Evolutionary conservation across 2,113 vertebrate genomes (phyloP).

Genomic region (Petrocephalus microphthalmus): DNA sequence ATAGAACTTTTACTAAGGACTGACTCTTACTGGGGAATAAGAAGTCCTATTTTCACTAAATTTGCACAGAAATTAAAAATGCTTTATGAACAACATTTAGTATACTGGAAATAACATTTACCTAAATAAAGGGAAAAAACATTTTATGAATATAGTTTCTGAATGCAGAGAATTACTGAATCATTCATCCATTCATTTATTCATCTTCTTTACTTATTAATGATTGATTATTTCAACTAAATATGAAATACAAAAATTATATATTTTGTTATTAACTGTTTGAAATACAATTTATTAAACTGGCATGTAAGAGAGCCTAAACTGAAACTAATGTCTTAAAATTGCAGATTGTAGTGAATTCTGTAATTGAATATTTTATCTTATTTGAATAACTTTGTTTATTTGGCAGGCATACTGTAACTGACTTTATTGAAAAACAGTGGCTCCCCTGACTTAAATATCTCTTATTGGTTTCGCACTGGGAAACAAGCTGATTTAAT

Average conservation of each 20-base stretch:
- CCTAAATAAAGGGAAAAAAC: background rate
- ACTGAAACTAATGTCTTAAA: background rate
- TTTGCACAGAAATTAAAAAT: background rate
- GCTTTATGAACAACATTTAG: background rate
- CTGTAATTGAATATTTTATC: background rate
- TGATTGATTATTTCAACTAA: background rate
- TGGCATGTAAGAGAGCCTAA: background rate
- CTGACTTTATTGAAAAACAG: background rate
- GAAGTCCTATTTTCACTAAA: background rate
- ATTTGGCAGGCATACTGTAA: background rate
- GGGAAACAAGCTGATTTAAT: background rate
- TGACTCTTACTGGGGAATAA: background rate
- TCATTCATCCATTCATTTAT: background rate
- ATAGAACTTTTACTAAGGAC: background rate
- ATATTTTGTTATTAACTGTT: background rate
- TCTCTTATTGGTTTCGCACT: background rate
- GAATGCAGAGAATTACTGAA: background rate
- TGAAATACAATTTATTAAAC: background rate
- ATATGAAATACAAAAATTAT: background rate
- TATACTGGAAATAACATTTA: background rate
- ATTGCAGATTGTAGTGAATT: background rate
- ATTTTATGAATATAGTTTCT: background rate
- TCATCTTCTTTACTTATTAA: background rate
- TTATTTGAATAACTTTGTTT: background rate
- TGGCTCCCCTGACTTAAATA: background rate